Base-by-base conservation (phyloP, 2,113 vertebrate genomes). In the Bubalus kerabau region DNA sequence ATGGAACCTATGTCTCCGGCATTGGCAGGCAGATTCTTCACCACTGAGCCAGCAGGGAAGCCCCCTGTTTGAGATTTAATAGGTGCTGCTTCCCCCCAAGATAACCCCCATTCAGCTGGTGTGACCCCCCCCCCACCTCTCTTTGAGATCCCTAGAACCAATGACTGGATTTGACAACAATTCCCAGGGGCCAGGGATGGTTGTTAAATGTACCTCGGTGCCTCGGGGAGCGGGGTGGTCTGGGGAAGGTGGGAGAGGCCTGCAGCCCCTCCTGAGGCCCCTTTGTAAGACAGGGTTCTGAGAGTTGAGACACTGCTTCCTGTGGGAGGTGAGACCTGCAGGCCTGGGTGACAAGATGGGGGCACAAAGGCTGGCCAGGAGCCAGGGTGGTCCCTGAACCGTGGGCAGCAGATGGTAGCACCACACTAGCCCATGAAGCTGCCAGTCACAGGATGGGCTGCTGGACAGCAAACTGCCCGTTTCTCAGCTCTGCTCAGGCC, bases 161-260 rank as follows among this genome's bases (percentile, higher is more conserved):
- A 2, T 21, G 43, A 83, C 12, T 21, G 46, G 80, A 36, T n/a
- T 78, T 78, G 30, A 82, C 19, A 82, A 26, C 46, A 52, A 9
- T 43, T 4, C 30, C 7, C 1, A n/a, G 87, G n/a, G 21, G 32
- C 26, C 16, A 76, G 54, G 40, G 59, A n/a, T 10, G 7, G 30
- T 7, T 74, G 43, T 1, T 52, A 60, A 9, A 23, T 0, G 74
- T 24, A 32, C 6, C 7, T 23, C 0, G 0, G 56, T 8, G 5
- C 52, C 21, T 30, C 21, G 50, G 81, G 60, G 17, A 7, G 80
- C 6, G 1, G 19, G n/a, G 19, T 40, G n/a, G 16, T 28, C 2
- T n/a, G 40, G 40, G 17, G 40, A 15, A 12, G 1, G 1, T 13
- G n/a, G 52, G 52, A 56, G 59, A n/a, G 32, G 46, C 21, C 43